phyloP scores from a whole-genome alignment of 2,797 vertebrate species.

The Leptatherina wallacei region DNA sequence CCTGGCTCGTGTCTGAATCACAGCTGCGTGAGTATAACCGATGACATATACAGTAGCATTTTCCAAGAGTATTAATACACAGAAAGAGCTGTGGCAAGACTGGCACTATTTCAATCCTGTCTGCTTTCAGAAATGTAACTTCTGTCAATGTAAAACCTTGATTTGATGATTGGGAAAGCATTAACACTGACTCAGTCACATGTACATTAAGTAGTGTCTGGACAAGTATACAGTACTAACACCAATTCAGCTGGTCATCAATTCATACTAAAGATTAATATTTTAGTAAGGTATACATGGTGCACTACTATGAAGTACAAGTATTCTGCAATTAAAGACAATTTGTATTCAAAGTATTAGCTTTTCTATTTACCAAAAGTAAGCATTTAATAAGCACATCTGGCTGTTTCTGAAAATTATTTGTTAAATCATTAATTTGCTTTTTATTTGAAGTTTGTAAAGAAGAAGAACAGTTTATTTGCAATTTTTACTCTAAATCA shows the following conservation, averaged over 20 bases:
- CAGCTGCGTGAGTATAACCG: conserved; percentile 72
- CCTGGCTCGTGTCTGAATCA: conserved; percentile 60
- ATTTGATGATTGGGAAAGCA: not conserved
- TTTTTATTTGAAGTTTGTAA: no score
- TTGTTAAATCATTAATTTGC: no score
- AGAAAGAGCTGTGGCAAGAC: conserved; percentile 53
- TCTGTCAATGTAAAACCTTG: not conserved
- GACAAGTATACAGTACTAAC: not conserved
- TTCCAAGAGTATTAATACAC: conserved; percentile 80
- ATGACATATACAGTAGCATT: conserved; percentile 73
- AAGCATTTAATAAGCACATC: no score
- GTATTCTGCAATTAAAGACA: not conserved
- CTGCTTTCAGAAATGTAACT: conserved; percentile 65
- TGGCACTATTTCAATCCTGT: conserved; percentile 64
- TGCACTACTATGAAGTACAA: not conserved
- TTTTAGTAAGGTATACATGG: not conserved
- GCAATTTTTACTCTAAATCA: no score
- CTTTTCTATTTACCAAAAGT: not conserved
- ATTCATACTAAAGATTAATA: not conserved
- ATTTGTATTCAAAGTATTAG: not conserved
- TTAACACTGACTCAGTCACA: not conserved
- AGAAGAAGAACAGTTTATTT: no score
- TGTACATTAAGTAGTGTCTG: not conserved
- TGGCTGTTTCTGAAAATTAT: no score
- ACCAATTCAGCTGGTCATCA: not conserved